Conservation (phyloP, 2,888 invertebrate genomes). For the Eupithecia vulgata region DNA sequence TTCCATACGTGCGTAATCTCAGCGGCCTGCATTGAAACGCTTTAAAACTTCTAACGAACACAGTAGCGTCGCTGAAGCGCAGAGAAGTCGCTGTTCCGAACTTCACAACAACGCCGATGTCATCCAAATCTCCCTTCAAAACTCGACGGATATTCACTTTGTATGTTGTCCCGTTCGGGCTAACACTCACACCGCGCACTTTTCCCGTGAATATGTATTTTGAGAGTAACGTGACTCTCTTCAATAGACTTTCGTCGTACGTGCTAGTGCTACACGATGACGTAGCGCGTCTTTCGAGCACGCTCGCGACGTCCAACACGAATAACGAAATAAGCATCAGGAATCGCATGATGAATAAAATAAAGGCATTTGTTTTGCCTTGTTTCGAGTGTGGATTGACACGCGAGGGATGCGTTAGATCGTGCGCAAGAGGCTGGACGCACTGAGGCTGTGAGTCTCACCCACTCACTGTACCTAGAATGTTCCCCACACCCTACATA, state of each 20-base stretch:
- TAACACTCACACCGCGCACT: conserved; percentile 64
- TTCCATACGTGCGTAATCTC: conserved; percentile 68
- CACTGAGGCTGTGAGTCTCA: conserved; percentile 70
- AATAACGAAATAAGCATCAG: conserved; percentile 55
- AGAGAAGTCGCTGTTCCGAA: conserved; percentile 63
- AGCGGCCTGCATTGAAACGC: conserved; percentile 59
- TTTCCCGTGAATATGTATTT: conserved; percentile 76
- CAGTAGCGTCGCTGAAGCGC: conserved; percentile 68
- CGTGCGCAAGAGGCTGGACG: conserved; percentile 76
- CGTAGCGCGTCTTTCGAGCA: conserved; percentile 48
- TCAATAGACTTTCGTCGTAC: conserved; percentile 65
- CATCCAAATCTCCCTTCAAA: conserved; percentile 74
- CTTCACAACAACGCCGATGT: conserved; percentile 64
- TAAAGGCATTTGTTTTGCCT: conserved; percentile 32
- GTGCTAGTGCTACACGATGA: conserved; percentile 57
- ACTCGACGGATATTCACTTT: conserved; percentile 75
- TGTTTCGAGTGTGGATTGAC: conserved; percentile 36
- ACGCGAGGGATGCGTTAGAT: conserved; percentile 53
- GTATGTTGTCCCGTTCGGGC: conserved; percentile 60
- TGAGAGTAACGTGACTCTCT: conserved; percentile 65
- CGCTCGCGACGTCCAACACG: conserved; percentile 50
- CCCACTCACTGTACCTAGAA: conserved; percentile 74
- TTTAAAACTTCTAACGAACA: conserved; percentile 64
- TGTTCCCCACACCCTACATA: conserved; percentile 80
- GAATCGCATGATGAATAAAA: conserved; percentile 50